Percentiles rank a stretch among this genome's conserved stretches.
Conservation (phyloP, 2,113 vertebrate genomes). For the Albula glossodonta region DNA sequence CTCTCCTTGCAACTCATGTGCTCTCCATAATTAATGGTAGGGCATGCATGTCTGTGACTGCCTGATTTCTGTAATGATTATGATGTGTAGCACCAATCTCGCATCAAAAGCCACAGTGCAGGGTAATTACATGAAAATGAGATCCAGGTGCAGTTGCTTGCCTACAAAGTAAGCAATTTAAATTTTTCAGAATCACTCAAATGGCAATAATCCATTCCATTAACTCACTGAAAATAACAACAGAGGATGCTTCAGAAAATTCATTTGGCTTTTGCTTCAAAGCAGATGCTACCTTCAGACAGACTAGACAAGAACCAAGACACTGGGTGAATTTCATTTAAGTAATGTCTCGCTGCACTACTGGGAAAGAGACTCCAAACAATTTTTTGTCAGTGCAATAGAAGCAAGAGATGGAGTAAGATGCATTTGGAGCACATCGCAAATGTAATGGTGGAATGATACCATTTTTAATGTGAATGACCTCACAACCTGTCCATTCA, state of each 20-base stretch:
- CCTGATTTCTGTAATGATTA: not conserved
- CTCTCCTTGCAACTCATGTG: not conserved
- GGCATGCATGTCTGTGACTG: not conserved
- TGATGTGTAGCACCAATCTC: conserved; percentile 2
- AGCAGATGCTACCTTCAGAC: not conserved
- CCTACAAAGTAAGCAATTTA: conserved; percentile 19
- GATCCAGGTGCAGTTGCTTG: conserved; percentile 30
- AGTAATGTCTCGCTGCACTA: too few species aligned
- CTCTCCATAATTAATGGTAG: not conserved
- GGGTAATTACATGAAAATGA: conserved; percentile 24
- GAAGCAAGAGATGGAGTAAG: too few species aligned
- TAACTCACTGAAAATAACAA: conserved; percentile 6
- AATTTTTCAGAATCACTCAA: conserved; percentile 15
- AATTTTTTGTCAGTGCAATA: too few species aligned
- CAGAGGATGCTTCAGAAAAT: not conserved
- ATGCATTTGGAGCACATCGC: too few species aligned
- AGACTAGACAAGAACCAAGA: not conserved
- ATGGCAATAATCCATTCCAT: not conserved
- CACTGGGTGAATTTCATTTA: not conserved
- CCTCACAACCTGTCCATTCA: too few species aligned
- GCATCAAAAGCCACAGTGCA: conserved; percentile 17
- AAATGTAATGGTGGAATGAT: too few species aligned
- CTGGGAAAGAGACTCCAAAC: too few species aligned
- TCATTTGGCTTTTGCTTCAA: not conserved
- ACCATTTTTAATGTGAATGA: too few species aligned